Evolutionary conservation across 2,888 invertebrate genomes (phyloP).

Genomic region (Malthinus flaveolus): DNA sequence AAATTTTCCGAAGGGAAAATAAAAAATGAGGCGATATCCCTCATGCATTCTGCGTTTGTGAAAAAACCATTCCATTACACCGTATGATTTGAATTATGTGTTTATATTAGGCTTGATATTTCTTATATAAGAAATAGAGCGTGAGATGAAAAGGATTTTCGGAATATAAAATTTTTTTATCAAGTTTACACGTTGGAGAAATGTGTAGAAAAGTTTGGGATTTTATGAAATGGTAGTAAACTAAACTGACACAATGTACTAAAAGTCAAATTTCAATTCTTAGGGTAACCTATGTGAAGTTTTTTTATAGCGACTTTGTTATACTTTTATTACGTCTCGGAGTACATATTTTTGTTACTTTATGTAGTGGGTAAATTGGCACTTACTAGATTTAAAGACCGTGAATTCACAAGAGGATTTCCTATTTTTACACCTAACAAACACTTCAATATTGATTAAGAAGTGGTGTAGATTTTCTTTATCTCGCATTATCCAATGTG

Average conservation of each 20-base stretch:
- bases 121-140: too few relatives aligned
- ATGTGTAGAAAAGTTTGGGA: neutral
- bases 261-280: constrained; percentile 8
- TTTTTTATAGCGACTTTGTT: constrained; percentile 1
- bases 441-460: too few relatives aligned
- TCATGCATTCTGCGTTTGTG: too few relatives aligned
- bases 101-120: too few relatives aligned
- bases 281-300: constrained; percentile 1
- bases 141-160: too few relatives aligned
- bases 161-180: too few relatives aligned
- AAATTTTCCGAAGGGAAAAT: too few relatives aligned
- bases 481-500: neutral
- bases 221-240: constrained; percentile 4
- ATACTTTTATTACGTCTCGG: neutral
- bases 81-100: too few relatives aligned
- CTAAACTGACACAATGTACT: constrained; percentile 1
- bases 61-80: too few relatives aligned
- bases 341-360: neutral
- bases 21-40: too few relatives aligned
- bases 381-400: neutral
- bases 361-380: neutral
- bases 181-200: too few relatives aligned
- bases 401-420: neutral
- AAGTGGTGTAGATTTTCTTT: neutral
- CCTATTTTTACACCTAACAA: neutral